Percentiles rank a stretch among this genome's conserved stretches.
These are phyloP conservation scores for Ursus arctos DNA, from an alignment of 2,113 vertebrate species.

Conservation along the genomic window DNA sequence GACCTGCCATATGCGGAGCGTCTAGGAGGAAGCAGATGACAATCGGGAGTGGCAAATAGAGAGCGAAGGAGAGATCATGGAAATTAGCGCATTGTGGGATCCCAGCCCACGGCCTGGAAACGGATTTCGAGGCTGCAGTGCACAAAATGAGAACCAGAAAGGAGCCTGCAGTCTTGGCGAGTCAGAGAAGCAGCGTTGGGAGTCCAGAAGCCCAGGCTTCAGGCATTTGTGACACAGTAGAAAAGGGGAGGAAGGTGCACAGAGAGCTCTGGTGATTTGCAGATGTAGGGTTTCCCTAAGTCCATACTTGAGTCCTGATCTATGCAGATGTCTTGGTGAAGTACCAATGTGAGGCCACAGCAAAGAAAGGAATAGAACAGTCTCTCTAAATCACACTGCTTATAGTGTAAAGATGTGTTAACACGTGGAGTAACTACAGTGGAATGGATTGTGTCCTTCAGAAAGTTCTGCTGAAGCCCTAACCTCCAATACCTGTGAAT, in stretches of 20 bases:
- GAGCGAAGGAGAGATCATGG: not conserved
- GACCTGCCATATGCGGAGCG: not conserved
- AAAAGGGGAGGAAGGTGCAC: not conserved
- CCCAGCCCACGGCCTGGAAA: not conserved
- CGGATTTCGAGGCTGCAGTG: not conserved
- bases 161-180: not conserved
- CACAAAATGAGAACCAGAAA: not conserved
- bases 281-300: not conserved
- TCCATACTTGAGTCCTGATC: not conserved
- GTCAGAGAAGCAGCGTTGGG: not conserved
- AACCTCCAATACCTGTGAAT: not conserved
- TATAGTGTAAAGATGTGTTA: not conserved
- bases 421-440: not conserved
- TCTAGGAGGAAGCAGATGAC: not conserved
- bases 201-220: not conserved
- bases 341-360: not conserved
- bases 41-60: not conserved
- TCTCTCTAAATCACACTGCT: not conserved
- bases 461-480: not conserved
- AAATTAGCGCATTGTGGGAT: not conserved
- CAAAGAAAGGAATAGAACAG: not conserved
- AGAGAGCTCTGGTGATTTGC: not conserved
- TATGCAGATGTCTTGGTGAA: not conserved
- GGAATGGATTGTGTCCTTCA: not conserved
- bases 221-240: not conserved